Evolutionary conservation across 2,888 invertebrate species (phyloP), one percentile per base, ranked within the genome.

Genomic region (Sphaerophoria taeniata): DNA sequence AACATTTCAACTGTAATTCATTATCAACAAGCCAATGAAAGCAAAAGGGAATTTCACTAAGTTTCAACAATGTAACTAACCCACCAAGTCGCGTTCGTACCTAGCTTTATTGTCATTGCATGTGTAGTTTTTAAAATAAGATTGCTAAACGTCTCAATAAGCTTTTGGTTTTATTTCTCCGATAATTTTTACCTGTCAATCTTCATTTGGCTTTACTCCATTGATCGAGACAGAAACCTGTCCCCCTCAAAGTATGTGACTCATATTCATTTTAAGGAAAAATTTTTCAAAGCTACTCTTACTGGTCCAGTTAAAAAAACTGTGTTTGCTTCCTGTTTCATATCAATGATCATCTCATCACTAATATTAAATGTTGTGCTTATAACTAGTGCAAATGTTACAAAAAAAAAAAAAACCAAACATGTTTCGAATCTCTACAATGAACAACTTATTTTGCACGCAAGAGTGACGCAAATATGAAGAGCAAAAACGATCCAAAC

Each of bases 41-140:
- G 73, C 78, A 83, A 78, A 78, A 83, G 82, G 78, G 82, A 78
- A 73, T 78, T 82, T 83, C 70, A 78, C 69, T 56, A 12, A 60
- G 43, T 53, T 14, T 24, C 56, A 36, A 36, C 70, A 16, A 67
- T 58, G 34, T 56, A 61, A 63, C 63, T 63, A 81, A 45, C 56
- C 51, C 70, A 65, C n/a, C 75, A 34, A 69, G 61, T 51, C 16
- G 16, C 65, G 53, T 56, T 49, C 11, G 3, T 61, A 12, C n/a
- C n/a, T n/a, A 2, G 36, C n/a, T 3, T 33, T 53, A 9, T 31
- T 31, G 34, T 12, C 53, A 31, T 47, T 24, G 14, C 5, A 7
- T 24, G 9, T 9, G 31, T 14, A 60, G 60, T 49, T 16, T 33
- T 49, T 7, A 4, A 61, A 36, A 39, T 56, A 43, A 63, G 14